phyloP scores from a whole-genome alignment of 2,888 invertebrate genomes.

The Rhagonycha lutea region DNA sequence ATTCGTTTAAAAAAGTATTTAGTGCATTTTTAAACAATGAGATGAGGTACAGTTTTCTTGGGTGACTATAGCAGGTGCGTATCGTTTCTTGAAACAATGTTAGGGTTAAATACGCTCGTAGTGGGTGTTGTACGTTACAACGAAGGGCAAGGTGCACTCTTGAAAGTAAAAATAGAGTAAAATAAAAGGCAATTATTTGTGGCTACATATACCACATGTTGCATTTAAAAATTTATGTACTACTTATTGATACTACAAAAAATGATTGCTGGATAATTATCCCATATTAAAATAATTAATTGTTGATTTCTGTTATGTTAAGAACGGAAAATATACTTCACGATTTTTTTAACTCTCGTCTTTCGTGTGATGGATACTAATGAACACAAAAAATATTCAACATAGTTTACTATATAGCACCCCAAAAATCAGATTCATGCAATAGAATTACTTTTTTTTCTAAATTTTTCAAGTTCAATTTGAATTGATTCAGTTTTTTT shows the following conservation, averaged over 20 bases:
- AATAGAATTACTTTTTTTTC: too few relatives aligned
- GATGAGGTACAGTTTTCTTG: slow-evolving; percentile 6
- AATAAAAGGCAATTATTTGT: slow-evolving; percentile 30
- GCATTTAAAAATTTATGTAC: slow-evolving; percentile 13
- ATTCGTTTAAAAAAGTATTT: slow-evolving; percentile 3
- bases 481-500: background rate
- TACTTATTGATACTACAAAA: background rate
- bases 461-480: too few relatives aligned
- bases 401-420: too few relatives aligned
- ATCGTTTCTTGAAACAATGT: slow-evolving; percentile 37
- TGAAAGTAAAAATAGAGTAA: slow-evolving; percentile 26
- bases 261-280: background rate
- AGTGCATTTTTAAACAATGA: background rate
- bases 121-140: slow-evolving; percentile 35
- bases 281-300: background rate
- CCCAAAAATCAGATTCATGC: too few relatives aligned
- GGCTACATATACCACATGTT: slow-evolving; percentile 31
- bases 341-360: background rate
- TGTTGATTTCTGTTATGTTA: background rate
- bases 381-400: too few relatives aligned
- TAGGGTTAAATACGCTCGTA: slow-evolving; percentile 34
- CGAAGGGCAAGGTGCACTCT: slow-evolving; percentile 30
- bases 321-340: background rate
- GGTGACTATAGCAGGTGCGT: slow-evolving; percentile 34
- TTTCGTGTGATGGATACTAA: too few relatives aligned